Base-by-base conservation (phyloP, 2,113 vertebrate genomes). In the Indicator indicator region DNA sequence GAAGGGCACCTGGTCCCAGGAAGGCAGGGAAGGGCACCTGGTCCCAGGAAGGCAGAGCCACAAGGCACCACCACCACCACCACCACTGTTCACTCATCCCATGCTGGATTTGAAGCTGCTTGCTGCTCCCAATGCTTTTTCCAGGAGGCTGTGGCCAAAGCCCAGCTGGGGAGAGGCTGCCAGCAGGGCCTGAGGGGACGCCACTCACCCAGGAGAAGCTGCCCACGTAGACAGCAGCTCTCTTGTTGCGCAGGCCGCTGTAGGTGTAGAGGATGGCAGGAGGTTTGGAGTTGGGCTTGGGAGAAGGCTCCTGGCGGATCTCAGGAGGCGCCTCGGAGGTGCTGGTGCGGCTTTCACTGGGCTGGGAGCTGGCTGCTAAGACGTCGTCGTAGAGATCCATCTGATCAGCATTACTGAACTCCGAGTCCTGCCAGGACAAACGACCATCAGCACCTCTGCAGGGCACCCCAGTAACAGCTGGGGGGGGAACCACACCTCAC, bases 371-470 rank as follows among this genome's bases (percentile, higher is more conserved):
- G 83, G 98, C 99, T 6, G 99, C 98, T 93, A 99, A 95, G 79
- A 99, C 99, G 27, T 98, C 99, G 63, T 99, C 99, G 83, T 98
- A 99, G 54, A 99, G 98, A 84, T 99, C 99, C 97, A 98, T 98
- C 96, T 99, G 98, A 95, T 99, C 99, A 15, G 98, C 98, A 90
- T 98, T 98, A 97, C 97, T 98, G 97, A 99, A 98, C 84, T 99
- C 99, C 10, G 98, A 96, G 80, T 98, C 98, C 98, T 98, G 95
- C 44, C 10, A 82, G 19, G 59, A n/a, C 82, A 74, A 52, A 48
- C 23, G 42, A 14, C 10, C 40, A 7, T 52, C 20, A 52, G 46
- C 32, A n/a, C 46, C 46, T 26, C 15, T 7, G 12, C 14, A 4
- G 11, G 40, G 20, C 18, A 44, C 62, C 62, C 38, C 60, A 19